A percentile compares a stretch with the other conserved stretches of the same genome.
Conservation (phyloP, 2,888 invertebrate genomes). For the Exephanes ischioxanthus region DNA sequence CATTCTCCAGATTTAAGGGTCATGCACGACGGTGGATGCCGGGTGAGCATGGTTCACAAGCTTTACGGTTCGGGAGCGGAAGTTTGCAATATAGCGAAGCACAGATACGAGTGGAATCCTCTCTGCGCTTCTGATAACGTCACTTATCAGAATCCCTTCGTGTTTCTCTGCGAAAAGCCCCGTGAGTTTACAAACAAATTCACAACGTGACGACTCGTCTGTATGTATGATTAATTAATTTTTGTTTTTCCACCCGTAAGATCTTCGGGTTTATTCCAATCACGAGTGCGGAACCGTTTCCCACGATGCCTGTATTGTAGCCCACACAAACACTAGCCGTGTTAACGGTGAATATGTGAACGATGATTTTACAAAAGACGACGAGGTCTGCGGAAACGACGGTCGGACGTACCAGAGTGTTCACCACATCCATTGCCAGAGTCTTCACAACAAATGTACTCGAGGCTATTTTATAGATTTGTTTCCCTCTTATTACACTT, state of each 20-base stretch:
- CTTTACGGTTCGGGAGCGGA: slow-evolving; percentile 63
- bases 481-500: neutral
- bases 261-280: slow-evolving; percentile 45
- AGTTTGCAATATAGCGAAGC: slow-evolving; percentile 73
- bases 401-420: slow-evolving; percentile 75
- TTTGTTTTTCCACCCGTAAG: slow-evolving; percentile 39
- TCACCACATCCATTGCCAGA: slow-evolving; percentile 76
- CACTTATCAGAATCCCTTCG: slow-evolving; percentile 78
- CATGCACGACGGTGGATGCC: slow-evolving; percentile 77
- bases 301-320: slow-evolving; percentile 50
- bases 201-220: neutral
- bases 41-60: slow-evolving; percentile 71
- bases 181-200: slow-evolving; percentile 62
- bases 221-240: neutral
- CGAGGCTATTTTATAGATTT: slow-evolving; percentile 29
- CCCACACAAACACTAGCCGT: slow-evolving; percentile 36
- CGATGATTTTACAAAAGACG: slow-evolving; percentile 63
- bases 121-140: slow-evolving; percentile 75
- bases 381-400: slow-evolving; percentile 78
- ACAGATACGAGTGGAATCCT: slow-evolving; percentile 78
- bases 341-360: slow-evolving; percentile 56
- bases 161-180: slow-evolving; percentile 74
- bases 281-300: slow-evolving; percentile 55
- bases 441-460: slow-evolving; percentile 75
- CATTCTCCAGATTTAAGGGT: slow-evolving; percentile 72